A percentile compares a stretch with the other conserved stretches of the same genome.
Conservation (phyloP, 2,888 invertebrate species). For the Drosophila subquinaria region DNA sequence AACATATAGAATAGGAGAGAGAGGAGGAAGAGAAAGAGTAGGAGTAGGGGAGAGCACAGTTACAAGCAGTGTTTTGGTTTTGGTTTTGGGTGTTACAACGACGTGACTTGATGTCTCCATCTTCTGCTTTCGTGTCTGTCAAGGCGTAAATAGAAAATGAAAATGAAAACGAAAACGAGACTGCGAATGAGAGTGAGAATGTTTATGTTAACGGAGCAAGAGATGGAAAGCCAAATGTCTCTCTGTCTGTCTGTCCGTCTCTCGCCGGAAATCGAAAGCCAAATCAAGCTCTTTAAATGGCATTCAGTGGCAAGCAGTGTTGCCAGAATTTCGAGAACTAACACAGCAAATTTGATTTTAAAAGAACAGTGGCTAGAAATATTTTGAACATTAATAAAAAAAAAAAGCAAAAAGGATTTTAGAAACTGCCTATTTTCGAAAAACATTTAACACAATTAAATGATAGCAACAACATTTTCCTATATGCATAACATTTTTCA, state of each 20-base stretch:
- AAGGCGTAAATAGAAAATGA: slow-evolving; percentile 65
- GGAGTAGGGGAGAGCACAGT: background rate
- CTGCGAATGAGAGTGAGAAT: slow-evolving; percentile 7
- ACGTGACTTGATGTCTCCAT: slow-evolving; percentile 65
- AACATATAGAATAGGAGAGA: slow-evolving; percentile 22
- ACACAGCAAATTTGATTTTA: background rate
- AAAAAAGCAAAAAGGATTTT: too few species aligned
- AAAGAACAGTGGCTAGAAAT: background rate
- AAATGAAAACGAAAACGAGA: slow-evolving; percentile 47
- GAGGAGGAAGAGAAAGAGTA: background rate
- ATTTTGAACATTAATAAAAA: too few species aligned
- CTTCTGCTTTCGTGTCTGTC: slow-evolving; percentile 34
- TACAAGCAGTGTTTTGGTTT: slow-evolving; percentile 31
- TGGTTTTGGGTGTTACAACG: slow-evolving; percentile 33
- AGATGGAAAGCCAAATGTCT: slow-evolving; percentile 25
- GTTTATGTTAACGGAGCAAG: slow-evolving; percentile 10
- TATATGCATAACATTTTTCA: background rate
- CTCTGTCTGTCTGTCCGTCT: background rate
- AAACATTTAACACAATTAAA: too few species aligned
- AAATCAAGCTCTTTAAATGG: slow-evolving; percentile 47
- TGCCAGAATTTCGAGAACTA: background rate
- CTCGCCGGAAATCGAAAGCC: slow-evolving; percentile 51
- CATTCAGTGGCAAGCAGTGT: slow-evolving; percentile 23
- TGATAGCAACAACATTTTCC: background rate
- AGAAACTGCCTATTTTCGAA: too few species aligned